Percentiles rank a stretch among this genome's conserved stretches.
phyloP scores from a whole-genome alignment of 2,797 vertebrate genomes.

The Vireo griseus region DNA sequence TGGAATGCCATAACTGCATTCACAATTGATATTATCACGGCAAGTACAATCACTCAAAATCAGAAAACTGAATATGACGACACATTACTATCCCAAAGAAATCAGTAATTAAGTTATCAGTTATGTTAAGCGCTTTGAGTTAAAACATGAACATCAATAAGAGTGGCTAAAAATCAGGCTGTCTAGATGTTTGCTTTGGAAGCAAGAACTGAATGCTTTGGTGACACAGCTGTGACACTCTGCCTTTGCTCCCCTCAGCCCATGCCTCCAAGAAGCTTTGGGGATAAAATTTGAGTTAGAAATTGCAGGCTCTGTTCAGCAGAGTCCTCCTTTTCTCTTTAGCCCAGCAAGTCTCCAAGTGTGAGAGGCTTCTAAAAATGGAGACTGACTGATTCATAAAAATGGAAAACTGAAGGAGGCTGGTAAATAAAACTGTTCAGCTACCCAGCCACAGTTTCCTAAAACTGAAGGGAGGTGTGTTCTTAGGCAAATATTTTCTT shows the following conservation, averaged over 20 bases:
- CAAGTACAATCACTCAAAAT: background rate
- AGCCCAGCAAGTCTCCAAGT: background rate
- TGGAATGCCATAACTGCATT: background rate
- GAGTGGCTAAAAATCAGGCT: background rate
- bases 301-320: background rate
- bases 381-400: constrained; percentile 30
- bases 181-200: background rate
- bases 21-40: background rate
- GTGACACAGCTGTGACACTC: background rate
- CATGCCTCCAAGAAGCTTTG: background rate
- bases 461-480: background rate
- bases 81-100: background rate
- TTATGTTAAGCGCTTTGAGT: background rate
- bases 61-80: background rate
- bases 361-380: constrained; percentile 3
- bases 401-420: constrained; percentile 10
- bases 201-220: background rate
- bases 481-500: constrained; percentile 1
- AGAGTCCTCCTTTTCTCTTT: background rate
- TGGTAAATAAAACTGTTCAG: constrained; percentile 7
- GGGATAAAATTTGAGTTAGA: background rate
- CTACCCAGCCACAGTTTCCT: background rate
- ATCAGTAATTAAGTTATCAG: background rate
- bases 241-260: accelerated
- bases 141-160: background rate